A percentile compares a stretch with the other conserved stretches of the same genome.
phyloP scores from a whole-genome alignment of 2,888 invertebrate species.

The Apantesis nais region DNA sequence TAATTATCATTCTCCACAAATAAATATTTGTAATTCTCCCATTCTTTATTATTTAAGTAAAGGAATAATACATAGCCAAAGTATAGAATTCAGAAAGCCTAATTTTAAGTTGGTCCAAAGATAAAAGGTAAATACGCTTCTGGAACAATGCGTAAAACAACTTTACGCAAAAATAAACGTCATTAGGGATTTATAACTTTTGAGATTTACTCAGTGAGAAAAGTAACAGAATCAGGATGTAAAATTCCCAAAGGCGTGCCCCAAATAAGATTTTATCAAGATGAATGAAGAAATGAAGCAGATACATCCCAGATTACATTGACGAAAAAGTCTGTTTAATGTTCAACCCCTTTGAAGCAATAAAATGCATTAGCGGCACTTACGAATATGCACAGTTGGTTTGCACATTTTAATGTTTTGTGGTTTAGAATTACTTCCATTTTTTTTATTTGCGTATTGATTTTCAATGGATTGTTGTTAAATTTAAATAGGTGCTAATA shows the following conservation, averaged over 20 bases:
- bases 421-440: background rate
- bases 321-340: constrained; percentile 14
- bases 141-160: constrained; percentile 18
- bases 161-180: constrained; percentile 27
- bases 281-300: constrained; percentile 35
- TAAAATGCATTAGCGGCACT: constrained; percentile 32
- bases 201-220: constrained; percentile 19
- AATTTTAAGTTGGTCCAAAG: constrained; percentile 1
- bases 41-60: constrained; percentile 20
- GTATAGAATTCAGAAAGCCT: constrained; percentile 9
- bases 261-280: constrained; percentile 43
- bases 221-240: constrained; percentile 39
- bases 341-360: constrained; percentile 13
- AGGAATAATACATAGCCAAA: constrained; percentile 5
- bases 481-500: no score
- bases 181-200: constrained; percentile 30
- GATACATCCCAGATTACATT: constrained; percentile 24
- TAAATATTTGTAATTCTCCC: background rate
- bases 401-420: constrained; percentile 16
- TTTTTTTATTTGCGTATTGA: background rate
- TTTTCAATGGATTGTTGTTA: no score
- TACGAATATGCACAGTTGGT: constrained; percentile 17
- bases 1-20: no score
- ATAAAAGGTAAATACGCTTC: constrained; percentile 19
- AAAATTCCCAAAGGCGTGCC: constrained; percentile 21